Base-by-base conservation (phyloP, 2,113 vertebrate species). In the Centropus bengalensis region DNA sequence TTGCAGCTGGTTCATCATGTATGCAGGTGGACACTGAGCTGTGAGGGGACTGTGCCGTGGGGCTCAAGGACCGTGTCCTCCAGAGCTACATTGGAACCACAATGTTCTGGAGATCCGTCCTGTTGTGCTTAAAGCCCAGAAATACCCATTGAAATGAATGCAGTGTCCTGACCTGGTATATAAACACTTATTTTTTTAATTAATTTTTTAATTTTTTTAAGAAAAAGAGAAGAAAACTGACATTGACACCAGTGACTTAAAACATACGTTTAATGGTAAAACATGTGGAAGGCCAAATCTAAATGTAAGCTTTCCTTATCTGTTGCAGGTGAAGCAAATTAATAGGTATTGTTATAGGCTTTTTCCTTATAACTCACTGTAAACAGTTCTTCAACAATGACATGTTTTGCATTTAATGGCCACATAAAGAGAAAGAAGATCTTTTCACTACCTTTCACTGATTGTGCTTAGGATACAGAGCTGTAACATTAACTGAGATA, bases 41-140 rank as follows among this genome's bases (percentile, higher is more conserved):
- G 33, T 21, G 26, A n/a, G 18, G 27, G 33, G 24, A 21, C 32
- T 33, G 23, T 33, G 55, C 49, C 12, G 0, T 16, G 21, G 40
- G 0, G 3, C 22, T 20, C 3, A 1, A 20, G 8, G 33, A 38
- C 6, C 23, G 8, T 1, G 2, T 24, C 26, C 36, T 45, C n/a
- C 60, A 22, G 22, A 69, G 49, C 26, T 63, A 26, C 30, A n/a
- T 42, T 14, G 28, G 7, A 22, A 38, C 27, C 14, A 9, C 14
- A 32, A 54, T 51, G 24, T 33, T 14, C 42, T 3, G 1, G 24
- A 40, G 59, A 32, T 45, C 26, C 24, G 10, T 56, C 49, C 26
- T 11, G 16, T n/a, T 8, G 6, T 26, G n/a, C 38, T 71, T 28
- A 60, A 67, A 45, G 28, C 42, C 15, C 71, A 11, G 36, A 67